Evolutionary conservation across 35 echinoderm and acorn worm genomes (phyloP).

Genomic region (Apostichopus parvimensis): DNA sequence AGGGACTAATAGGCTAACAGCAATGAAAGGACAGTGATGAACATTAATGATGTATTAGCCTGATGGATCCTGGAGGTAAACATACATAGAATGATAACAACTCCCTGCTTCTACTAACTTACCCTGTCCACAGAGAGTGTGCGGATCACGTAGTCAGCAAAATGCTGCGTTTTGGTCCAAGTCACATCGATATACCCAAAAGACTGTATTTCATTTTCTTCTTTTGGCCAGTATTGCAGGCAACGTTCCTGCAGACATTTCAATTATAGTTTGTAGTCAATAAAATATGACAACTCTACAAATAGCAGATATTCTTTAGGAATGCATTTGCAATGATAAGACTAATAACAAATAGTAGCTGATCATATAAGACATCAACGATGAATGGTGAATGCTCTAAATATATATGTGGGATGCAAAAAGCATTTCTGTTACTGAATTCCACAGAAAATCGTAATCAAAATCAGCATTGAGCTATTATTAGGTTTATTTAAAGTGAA

Average conservation of each 20-base stretch:
- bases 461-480: too few species aligned
- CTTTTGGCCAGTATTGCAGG: not conserved
- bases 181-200: not conserved
- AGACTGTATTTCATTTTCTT: not conserved
- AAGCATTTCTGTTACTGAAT: too few species aligned
- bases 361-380: not conserved
- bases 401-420: not conserved
- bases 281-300: not conserved
- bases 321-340: not conserved
- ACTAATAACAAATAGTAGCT: not conserved
- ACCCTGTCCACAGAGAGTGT: not conserved
- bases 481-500: too few species aligned
- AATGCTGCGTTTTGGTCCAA: not conserved
- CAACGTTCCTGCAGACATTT: not conserved
- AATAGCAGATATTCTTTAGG: not conserved
- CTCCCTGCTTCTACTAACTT: not conserved
- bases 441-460: too few species aligned
- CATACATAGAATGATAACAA: not conserved
- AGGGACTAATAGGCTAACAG: not conserved
- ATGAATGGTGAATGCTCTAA: not conserved
- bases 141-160: not conserved
- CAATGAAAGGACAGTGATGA: not conserved
- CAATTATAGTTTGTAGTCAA: not conserved
- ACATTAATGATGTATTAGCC: not conserved
- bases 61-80: not conserved